phyloP scores from a whole-genome alignment of 1,140 invertebrate species.

The Papilio machaon region DNA sequence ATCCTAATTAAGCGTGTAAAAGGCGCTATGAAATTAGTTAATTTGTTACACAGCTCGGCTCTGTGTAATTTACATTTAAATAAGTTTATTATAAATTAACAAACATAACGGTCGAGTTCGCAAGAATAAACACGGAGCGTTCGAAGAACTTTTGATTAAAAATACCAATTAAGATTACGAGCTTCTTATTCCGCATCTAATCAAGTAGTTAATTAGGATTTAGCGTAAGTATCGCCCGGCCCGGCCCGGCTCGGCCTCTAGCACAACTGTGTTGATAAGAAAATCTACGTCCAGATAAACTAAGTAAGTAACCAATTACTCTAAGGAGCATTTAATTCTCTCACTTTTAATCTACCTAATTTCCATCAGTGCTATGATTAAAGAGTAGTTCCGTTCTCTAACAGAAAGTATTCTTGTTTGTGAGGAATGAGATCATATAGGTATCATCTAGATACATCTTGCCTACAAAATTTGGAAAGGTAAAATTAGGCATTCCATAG shows the following conservation, averaged over 20 bases:
- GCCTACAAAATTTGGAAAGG: no score
- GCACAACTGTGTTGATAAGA: constrained; percentile 37
- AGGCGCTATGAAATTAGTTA: constrained; percentile 24
- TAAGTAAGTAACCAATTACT: constrained; percentile 30
- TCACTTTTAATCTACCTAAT: constrained; percentile 32
- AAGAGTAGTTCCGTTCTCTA: background rate
- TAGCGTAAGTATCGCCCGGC: constrained; percentile 50
- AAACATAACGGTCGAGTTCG: constrained; percentile 11
- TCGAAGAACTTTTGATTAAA: constrained; percentile 60
- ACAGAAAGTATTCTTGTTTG: background rate
- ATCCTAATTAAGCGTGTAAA: constrained; percentile 29
- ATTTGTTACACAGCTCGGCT: constrained; percentile 15
- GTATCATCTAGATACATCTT: no score
- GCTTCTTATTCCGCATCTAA: constrained; percentile 70
- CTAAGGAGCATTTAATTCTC: constrained; percentile 23
- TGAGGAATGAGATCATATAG: background rate
- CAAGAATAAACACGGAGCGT: constrained; percentile 22
- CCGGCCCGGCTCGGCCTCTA: constrained; percentile 28
- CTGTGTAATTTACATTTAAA: constrained; percentile 30
- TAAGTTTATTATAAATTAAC: constrained; percentile 23
- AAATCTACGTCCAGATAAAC: constrained; percentile 29
- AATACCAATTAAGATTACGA: constrained; percentile 74
- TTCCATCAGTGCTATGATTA: constrained; percentile 1
- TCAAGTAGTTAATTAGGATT: constrained; percentile 75
- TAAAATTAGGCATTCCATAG: no score